These are phyloP conservation scores for Pterostichus niger DNA, from an alignment of 2,888 invertebrate genomes.

Conservation along the genomic window DNA sequence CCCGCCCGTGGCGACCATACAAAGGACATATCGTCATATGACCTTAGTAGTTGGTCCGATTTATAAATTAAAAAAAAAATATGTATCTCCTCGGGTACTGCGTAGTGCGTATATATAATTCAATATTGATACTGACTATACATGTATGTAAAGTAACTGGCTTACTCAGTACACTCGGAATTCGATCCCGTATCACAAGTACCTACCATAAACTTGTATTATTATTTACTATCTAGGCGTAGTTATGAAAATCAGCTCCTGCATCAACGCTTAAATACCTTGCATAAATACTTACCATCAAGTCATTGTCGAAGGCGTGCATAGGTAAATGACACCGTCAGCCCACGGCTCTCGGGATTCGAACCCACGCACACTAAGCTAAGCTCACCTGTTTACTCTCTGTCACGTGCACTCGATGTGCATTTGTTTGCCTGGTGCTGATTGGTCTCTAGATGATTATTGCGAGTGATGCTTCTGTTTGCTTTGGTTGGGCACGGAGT, in stretches of 20 bases:
- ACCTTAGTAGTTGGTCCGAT: too few species aligned
- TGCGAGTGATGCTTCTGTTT: constrained; percentile 10
- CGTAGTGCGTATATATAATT: too few species aligned
- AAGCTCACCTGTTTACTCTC: constrained; percentile 14
- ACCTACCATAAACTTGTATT: too few species aligned
- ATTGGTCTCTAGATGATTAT: background rate
- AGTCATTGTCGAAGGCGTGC: background rate
- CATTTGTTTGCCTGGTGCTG: background rate
- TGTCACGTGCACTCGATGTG: constrained; percentile 1
- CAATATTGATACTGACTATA: too few species aligned
- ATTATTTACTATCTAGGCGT: too few species aligned
- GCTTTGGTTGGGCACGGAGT: background rate
- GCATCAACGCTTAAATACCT: background rate
- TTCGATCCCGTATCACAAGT: too few species aligned
- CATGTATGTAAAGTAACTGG: too few species aligned
- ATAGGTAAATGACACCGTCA: background rate
- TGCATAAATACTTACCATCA: background rate
- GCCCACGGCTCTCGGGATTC: background rate
- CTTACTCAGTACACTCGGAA: too few species aligned
- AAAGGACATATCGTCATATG: too few species aligned
- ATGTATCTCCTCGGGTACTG: too few species aligned
- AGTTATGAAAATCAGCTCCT: background rate
- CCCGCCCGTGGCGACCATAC: too few species aligned
- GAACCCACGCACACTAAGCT: background rate
- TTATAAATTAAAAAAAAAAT: too few species aligned